Conservation (phyloP, 2,113 vertebrate species). For the Indri indri region DNA sequence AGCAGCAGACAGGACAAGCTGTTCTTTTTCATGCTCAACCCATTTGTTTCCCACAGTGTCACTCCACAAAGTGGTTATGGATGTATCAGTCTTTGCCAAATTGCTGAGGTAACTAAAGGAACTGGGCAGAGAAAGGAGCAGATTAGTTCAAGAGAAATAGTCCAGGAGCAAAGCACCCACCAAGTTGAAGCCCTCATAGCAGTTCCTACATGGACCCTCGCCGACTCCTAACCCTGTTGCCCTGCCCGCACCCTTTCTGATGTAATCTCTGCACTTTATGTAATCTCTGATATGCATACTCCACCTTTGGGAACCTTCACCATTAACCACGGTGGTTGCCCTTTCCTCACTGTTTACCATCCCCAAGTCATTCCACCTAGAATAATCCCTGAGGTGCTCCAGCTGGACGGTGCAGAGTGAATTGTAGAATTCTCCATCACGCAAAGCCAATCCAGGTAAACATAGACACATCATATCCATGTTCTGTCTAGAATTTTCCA, state of each 20-base stretch:
- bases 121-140: not conserved
- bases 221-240: not conserved
- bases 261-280: not conserved
- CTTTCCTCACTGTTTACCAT: not conserved
- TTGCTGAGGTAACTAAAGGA: not conserved
- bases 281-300: not conserved
- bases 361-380: not conserved
- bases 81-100: not conserved
- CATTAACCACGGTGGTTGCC: not conserved
- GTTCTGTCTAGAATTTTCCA: not conserved
- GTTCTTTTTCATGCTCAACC: not conserved
- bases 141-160: not conserved
- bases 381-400: not conserved
- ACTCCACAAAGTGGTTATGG: not conserved
- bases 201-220: not conserved
- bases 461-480: rapidly evolving
- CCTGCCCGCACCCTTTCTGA: not conserved
- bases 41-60: not conserved
- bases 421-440: not conserved
- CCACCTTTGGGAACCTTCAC: not conserved
- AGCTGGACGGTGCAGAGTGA: not conserved
- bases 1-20: not conserved
- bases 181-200: too few relatives aligned
- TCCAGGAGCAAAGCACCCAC: not conserved
- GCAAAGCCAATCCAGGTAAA: not conserved